A percentile compares a stretch with the other conserved stretches of the same genome.
phyloP scores from a whole-genome alignment of 2,888 invertebrate genomes.

The Thymelicus sylvestris region DNA sequence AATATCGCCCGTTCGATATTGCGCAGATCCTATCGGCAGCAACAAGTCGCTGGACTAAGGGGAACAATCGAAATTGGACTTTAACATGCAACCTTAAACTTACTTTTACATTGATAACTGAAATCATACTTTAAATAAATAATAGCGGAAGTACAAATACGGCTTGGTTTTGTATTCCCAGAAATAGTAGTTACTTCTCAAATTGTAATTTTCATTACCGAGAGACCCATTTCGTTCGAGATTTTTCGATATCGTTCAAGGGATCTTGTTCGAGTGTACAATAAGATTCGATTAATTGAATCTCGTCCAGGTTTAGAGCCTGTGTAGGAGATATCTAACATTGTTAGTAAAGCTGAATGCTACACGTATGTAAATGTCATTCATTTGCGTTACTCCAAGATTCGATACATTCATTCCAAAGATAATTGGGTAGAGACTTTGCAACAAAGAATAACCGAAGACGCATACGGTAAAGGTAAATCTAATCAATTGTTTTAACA shows the following conservation, averaged over 20 bases:
- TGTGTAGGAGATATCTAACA: slow-evolving; percentile 13
- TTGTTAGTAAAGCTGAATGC: neutral
- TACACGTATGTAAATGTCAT: neutral
- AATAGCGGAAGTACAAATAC: slow-evolving; percentile 14
- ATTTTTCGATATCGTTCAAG: slow-evolving; percentile 41
- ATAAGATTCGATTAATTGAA: slow-evolving; percentile 32
- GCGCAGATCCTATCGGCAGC: slow-evolving; percentile 26
- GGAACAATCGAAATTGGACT: slow-evolving; percentile 15
- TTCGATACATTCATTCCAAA: too few species aligned
- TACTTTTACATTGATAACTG: neutral
- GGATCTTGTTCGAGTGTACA: slow-evolving; percentile 25
- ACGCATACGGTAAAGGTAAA: too few species aligned
- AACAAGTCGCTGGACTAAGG: slow-evolving; percentile 9
- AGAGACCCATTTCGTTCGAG: slow-evolving; percentile 41
- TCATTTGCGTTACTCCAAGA: too few species aligned
- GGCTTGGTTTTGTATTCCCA: slow-evolving; percentile 11
- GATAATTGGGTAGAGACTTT: too few species aligned
- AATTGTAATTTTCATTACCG: slow-evolving; percentile 47
- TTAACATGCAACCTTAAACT: slow-evolving; percentile 9
- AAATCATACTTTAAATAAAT: slow-evolving; percentile 13
- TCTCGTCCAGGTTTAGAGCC: slow-evolving; percentile 18
- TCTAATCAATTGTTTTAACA: too few species aligned
- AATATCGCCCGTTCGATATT: slow-evolving; percentile 33
- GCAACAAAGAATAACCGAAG: too few species aligned
- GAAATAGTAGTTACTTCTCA: slow-evolving; percentile 47